phyloP scores from a whole-genome alignment of 64 coral and sea anemone species.

The Catalaphyllia jardinei region DNA sequence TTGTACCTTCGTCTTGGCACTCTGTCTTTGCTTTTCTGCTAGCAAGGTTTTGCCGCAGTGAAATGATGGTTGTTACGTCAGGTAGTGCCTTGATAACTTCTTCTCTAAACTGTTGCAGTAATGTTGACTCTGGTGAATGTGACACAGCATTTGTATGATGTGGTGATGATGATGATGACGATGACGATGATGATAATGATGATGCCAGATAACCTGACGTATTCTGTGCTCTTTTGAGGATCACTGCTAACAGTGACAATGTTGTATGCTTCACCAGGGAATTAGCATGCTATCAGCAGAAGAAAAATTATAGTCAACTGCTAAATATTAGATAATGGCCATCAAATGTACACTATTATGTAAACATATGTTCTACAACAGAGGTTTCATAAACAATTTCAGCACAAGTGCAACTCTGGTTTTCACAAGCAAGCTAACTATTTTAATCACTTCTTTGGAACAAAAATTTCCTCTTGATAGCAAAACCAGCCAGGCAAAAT shows the following conservation, averaged over 20 bases:
- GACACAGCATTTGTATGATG: neutral
- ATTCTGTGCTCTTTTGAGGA: constrained; percentile 64
- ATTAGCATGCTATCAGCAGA: constrained; percentile 51
- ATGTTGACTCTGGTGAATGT: neutral
- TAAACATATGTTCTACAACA: neutral
- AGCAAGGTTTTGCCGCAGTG: constrained; percentile 79
- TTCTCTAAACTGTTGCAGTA: constrained; percentile 63
- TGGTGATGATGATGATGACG: too few species aligned
- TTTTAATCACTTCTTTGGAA: too few species aligned
- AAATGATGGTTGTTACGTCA: constrained; percentile 72
- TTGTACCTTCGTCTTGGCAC: neutral
- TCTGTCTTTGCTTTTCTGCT: constrained; percentile 19
- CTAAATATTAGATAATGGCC: neutral
- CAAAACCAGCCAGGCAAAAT: too few species aligned
- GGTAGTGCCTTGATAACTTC: constrained; percentile 64
- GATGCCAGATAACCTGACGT: neutral
- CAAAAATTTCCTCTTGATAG: too few species aligned
- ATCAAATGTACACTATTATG: neutral
- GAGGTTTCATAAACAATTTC: neutral
- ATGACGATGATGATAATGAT: too few species aligned
- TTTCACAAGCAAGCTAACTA: too few species aligned
- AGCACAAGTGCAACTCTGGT: too few species aligned
- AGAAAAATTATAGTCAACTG: too few species aligned
- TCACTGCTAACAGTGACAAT: constrained; percentile 42
- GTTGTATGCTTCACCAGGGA: constrained; percentile 70